These are phyloP conservation scores for Synanthedon tipuliformis DNA, from an alignment of 2,888 invertebrate species.

Conservation along the genomic window DNA sequence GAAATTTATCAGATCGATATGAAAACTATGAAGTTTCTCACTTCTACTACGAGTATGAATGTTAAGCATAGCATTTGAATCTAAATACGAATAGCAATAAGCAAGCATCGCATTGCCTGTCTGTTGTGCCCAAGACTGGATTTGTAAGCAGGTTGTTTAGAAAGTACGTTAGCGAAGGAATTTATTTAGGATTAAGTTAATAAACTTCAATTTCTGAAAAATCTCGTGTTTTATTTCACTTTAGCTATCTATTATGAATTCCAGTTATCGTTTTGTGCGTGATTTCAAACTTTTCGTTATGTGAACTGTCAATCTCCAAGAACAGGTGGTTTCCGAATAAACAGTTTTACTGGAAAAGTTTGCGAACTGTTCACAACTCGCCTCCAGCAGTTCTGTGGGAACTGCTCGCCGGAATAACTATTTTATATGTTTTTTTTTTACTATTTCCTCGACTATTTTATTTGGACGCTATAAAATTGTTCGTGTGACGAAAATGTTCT, in stretches of 20 bases:
- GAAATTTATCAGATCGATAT: not conserved
- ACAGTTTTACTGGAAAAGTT: not conserved
- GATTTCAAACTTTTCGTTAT: too few relatives aligned
- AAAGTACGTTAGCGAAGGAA: slow-evolving; percentile 51
- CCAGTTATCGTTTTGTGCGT: too few relatives aligned
- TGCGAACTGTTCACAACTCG: not conserved
- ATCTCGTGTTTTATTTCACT: slow-evolving; percentile 12
- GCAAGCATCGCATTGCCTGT: not conserved
- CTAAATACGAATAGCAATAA: not conserved
- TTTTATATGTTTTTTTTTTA: not conserved
- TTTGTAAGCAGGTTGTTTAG: slow-evolving; percentile 53
- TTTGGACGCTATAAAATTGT: not conserved
- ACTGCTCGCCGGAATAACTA: not conserved
- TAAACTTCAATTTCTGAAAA: slow-evolving; percentile 54
- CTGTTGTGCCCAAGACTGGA: slow-evolving; percentile 30
- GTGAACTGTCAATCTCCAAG: too few relatives aligned
- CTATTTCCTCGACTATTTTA: not conserved
- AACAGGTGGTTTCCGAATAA: not conserved
- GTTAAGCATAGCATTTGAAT: not conserved
- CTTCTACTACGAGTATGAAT: not conserved
- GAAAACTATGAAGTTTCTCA: not conserved
- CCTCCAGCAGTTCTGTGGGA: not conserved
- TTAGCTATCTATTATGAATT: too few relatives aligned
- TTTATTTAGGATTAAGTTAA: slow-evolving; percentile 54
- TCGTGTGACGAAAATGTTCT: too few relatives aligned